Conservation (phyloP, 2,113 vertebrate genomes). For the Prietella phreatophila region DNA sequence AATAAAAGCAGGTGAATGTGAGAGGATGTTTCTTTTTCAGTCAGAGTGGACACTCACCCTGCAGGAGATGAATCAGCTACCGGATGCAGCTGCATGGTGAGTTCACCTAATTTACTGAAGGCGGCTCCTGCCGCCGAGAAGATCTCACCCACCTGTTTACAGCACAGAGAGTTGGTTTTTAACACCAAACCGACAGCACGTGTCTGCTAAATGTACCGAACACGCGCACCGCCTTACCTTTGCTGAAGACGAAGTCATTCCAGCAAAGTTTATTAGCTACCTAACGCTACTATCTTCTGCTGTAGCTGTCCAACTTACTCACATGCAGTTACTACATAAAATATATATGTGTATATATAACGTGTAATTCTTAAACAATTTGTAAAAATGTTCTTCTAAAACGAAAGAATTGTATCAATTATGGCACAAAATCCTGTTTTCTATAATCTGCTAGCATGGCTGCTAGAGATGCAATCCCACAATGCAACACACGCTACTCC, state of each 20-base stretch:
- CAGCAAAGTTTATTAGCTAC: not conserved
- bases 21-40: too few relatives aligned
- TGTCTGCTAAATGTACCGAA: not conserved
- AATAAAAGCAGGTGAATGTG: too few relatives aligned
- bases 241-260: conserved; percentile 76
- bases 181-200: too few relatives aligned
- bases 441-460: not conserved
- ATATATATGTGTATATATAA: too few relatives aligned
- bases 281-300: not conserved
- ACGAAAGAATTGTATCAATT: too few relatives aligned
- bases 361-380: not conserved
- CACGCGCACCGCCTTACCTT: conserved; percentile 62
- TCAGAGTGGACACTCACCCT: conserved; percentile 71
- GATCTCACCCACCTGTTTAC: conserved; percentile 85
- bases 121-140: conserved; percentile 91
- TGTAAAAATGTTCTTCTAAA: not conserved
- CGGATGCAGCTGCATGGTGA: conserved; percentile 92
- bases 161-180: not conserved
- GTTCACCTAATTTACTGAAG: conserved; percentile 87
- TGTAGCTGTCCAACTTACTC: not conserved
- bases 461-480: conserved; percentile 13
- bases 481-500: not conserved
- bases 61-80: conserved; percentile 89
- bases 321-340: not conserved
- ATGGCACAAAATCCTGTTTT: not conserved